These are phyloP conservation scores for Venustoraphidia nigricollis DNA, from an alignment of 2,888 invertebrate species.

Conservation along the genomic window DNA sequence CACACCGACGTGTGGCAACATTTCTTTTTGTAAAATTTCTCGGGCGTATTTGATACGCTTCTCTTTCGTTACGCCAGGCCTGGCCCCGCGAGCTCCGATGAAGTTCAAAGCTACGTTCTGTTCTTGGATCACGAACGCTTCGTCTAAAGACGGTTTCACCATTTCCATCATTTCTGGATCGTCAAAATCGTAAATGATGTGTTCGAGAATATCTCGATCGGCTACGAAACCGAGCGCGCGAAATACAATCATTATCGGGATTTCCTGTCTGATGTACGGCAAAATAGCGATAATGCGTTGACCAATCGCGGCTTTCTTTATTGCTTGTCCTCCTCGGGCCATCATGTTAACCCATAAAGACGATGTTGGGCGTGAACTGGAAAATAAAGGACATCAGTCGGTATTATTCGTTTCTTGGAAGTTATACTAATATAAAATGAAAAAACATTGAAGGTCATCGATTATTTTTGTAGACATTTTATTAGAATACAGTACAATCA, in stretches of 20 bases:
- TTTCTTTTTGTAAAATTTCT: slow-evolving; percentile 99
- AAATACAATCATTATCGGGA: slow-evolving; percentile 99
- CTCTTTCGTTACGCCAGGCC: slow-evolving; percentile 96
- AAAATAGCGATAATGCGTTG: slow-evolving; percentile 95
- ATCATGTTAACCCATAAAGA: slow-evolving; percentile 99
- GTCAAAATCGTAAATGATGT: slow-evolving; percentile 99
- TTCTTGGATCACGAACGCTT: slow-evolving; percentile 98
- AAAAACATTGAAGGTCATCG: too few relatives aligned
- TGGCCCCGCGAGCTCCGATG: slow-evolving; percentile 92
- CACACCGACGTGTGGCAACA: slow-evolving; percentile 98
- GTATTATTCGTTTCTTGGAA: too few relatives aligned
- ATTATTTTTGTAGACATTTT: too few relatives aligned
- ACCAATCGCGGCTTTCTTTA: slow-evolving; percentile 98
- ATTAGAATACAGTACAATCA: too few relatives aligned
- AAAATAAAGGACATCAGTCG: slow-evolving; percentile 27
- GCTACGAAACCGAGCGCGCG: slow-evolving; percentile 98
- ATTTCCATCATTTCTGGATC: slow-evolving; percentile 99
- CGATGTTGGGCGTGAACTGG: slow-evolving; percentile 85
- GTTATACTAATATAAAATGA: too few relatives aligned
- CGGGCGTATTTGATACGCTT: slow-evolving; percentile 98
- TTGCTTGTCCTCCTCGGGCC: slow-evolving; percentile 95
- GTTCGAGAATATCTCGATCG: slow-evolving; percentile 96
- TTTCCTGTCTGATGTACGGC: slow-evolving; percentile 98
- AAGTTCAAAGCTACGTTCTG: slow-evolving; percentile 98
- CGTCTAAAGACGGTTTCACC: slow-evolving; percentile 98